A percentile compares a stretch with the other conserved stretches of the same genome.
Evolutionary conservation across 2,888 invertebrate species (phyloP).

Genomic region (Erebia palarica): DNA sequence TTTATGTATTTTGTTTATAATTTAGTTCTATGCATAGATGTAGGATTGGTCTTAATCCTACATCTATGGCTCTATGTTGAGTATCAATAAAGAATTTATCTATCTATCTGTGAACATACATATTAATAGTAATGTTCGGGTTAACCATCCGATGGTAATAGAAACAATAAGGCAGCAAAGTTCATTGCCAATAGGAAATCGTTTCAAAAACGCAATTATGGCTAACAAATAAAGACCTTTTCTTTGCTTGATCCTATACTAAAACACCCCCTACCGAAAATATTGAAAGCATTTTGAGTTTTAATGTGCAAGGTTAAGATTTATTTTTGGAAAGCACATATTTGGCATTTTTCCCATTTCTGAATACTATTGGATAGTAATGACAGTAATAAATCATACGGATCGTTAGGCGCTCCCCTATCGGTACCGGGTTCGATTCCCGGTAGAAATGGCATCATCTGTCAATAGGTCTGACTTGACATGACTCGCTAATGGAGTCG

Average conservation of each 20-base stretch:
- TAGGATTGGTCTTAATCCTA: no score
- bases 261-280: constrained; percentile 40
- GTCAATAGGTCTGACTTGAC: constrained; percentile 81
- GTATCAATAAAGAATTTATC: no score
- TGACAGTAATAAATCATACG: constrained; percentile 82
- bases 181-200: constrained; percentile 56
- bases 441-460: constrained; percentile 81
- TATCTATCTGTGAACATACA: neutral
- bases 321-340: constrained; percentile 31
- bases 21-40: no score
- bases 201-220: constrained; percentile 69
- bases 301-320: constrained; percentile 29
- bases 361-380: constrained; percentile 57
- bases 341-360: constrained; percentile 61
- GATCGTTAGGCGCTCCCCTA: constrained; percentile 79
- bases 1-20: no score
- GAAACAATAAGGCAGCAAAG: constrained; percentile 39
- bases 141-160: neutral
- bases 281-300: constrained; percentile 33
- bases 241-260: constrained; percentile 38
- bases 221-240: constrained; percentile 56
- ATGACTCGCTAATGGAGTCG: constrained; percentile 77
- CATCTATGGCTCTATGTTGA: no score
- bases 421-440: constrained; percentile 76
- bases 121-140: neutral